Base-by-base conservation (phyloP, 2,888 invertebrate species). In the Dendrolimus houi region DNA sequence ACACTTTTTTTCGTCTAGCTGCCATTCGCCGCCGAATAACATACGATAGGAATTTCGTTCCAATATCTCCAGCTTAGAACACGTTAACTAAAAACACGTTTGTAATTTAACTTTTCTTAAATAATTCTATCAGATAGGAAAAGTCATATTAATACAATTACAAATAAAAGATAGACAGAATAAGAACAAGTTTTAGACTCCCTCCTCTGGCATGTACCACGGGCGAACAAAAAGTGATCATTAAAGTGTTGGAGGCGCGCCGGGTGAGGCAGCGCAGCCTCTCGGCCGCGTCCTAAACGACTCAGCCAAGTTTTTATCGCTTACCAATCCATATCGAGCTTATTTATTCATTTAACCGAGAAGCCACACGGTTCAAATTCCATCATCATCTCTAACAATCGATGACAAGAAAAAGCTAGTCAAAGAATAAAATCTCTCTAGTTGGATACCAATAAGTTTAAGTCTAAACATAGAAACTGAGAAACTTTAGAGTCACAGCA, bases 161-260 rank as follows among this genome's bases (percentile, higher is more conserved):
- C 29, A 29, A 29, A 29, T 29, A 2, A 17, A 17, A 17, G 17
- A 0, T 29, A 29, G 29, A 6, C 6, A 29, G 29, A 29, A 29
- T 29, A 29, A 29, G 29, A 29, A 3, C 6, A 29, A 29, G 29
- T 29, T 29, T 29, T 29, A 29, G 3, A 29, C 29, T 29, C 12
- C 41, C 68, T 71, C 80, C 69, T 62, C 52, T 77, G 62, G 41
- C 68, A 40, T 70, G 72, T 65, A 70, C 83, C 79, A 65, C 63
- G 62, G 55, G 63, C 64, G 71, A 81, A 87, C 85, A 88, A 88
- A 88, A 88, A 89, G 80, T 85, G 75, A 85, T 88, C 87, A 88
- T 88, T 88, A 88, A 86, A 86, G 85, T 82, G 72, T 82, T 75
- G 77, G 82, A 85, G 87, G 86, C 81, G 83, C 83, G 85, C 79